Evolutionary conservation across 2,113 vertebrate species (phyloP).

Genomic region (Semnopithecus entellus): DNA sequence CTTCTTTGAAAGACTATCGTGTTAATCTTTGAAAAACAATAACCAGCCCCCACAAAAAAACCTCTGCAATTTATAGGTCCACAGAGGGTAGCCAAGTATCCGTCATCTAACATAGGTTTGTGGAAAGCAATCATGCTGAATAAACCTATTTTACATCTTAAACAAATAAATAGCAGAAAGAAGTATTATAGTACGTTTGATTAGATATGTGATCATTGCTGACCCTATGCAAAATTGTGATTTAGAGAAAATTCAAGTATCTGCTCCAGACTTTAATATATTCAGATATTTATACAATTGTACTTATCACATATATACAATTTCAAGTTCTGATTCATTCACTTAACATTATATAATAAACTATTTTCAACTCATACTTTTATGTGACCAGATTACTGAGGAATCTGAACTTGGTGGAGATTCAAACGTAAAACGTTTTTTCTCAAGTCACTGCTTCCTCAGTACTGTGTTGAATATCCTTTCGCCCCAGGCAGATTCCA

Average conservation of each 20-base stretch:
- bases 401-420: background rate
- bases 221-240: slow-evolving; percentile 39
- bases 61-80: slow-evolving; percentile 3
- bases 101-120: background rate
- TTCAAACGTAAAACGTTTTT: slow-evolving; percentile 13
- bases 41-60: background rate
- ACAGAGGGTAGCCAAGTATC: slow-evolving; percentile 34
- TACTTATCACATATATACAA: background rate
- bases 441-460: background rate
- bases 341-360: slow-evolving; percentile 31
- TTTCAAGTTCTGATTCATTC: slow-evolving; percentile 46
- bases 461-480: background rate
- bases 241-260: slow-evolving; percentile 50
- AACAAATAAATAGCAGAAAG: slow-evolving; percentile 40
- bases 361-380: background rate
- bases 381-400: slow-evolving; percentile 32
- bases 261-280: slow-evolving; percentile 11
- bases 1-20: slow-evolving; percentile 38
- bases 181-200: background rate
- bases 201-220: slow-evolving; percentile 10
- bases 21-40: slow-evolving; percentile 58
- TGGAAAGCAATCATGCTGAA: slow-evolving; percentile 38
- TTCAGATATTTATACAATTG: slow-evolving; percentile 23
- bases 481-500: background rate
- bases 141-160: slow-evolving; percentile 47